Conservation (phyloP, 2,888 invertebrate genomes). For the Drosophila leonis region DNA sequence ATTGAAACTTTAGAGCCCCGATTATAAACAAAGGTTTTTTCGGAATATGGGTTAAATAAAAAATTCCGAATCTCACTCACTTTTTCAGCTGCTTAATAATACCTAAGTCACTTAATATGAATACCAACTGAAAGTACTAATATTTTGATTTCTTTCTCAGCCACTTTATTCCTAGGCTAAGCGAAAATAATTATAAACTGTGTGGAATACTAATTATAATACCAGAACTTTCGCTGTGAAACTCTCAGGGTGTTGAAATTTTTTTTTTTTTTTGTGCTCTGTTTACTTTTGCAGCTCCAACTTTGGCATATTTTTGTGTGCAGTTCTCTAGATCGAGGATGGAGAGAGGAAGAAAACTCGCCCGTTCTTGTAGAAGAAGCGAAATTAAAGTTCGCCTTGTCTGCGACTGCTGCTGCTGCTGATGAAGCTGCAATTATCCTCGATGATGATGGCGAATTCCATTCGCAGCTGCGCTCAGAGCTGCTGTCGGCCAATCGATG, state of each 20-base stretch:
- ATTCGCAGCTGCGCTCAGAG: constrained; percentile 72
- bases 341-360: not conserved
- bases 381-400: constrained; percentile 34
- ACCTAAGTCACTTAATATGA: not conserved
- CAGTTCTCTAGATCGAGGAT: constrained; percentile 7
- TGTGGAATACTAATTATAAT: constrained; percentile 4
- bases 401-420: constrained; percentile 14
- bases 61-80: not conserved
- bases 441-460: constrained; percentile 74
- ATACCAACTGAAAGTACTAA: not conserved
- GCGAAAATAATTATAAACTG: constrained; percentile 7
- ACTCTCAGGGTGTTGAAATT: not conserved
- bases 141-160: constrained; percentile 1
- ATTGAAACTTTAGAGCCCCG: not conserved
- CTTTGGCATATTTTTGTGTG: constrained; percentile 19
- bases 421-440: constrained; percentile 75
- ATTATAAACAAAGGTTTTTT: not conserved
- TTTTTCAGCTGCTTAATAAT: no score
- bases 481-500: constrained; percentile 39
- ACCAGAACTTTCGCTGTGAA: constrained; percentile 43
- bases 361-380: constrained; percentile 8
- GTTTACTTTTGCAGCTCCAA: constrained; percentile 19
- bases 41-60: not conserved
- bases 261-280: constrained; percentile 7
- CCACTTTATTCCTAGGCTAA: not conserved